Evolutionary conservation across 2,888 invertebrate genomes (phyloP), one percentile per base, ranked within the genome.

Genomic region (Erebia epiphron): DNA sequence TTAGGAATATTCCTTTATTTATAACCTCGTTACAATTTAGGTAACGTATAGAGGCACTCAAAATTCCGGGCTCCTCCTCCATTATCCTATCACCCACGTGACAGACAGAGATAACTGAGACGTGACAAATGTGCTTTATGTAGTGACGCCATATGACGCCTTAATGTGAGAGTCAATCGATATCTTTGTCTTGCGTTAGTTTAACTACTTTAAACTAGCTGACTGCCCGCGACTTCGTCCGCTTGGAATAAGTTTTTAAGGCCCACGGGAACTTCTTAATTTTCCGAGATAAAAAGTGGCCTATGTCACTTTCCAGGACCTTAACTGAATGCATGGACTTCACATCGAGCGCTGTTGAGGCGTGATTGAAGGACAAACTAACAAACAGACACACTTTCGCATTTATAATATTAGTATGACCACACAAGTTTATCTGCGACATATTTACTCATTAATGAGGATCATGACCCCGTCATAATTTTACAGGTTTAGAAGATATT

Each of bases 21-120:
- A 21, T 62, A 62, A 46, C 8, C 62, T 49, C 62, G 21, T 62
- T 21, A 26, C 18, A 62, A 62, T 21, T 62, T 49, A 49, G 46
- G 78, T 77, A 78, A 67, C 58, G 58, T 65, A 79, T 75, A 75
- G 75, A 77, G 79, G 77, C 79, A 81, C 84, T 91, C 89, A 85
- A 86, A 82, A 91, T 91, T 90, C 90, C 72, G 77, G 79, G 71
- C 78, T 69, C 80, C 78, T 75, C 76, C 74, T 74, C 84, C 83
- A 86, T 90, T 90, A 90, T 86, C 86, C 68, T 73, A 88, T 90
- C 89, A 86, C 81, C 84, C 82, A 81, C 84, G 86, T 88, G 86
- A 87, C 88, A 85, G 86, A 86, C 85, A 80, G 76, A 84, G 89
- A 90, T 90, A 88, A 86, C 79, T 73, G 76, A 76, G 79, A 86